A percentile compares a stretch with the other conserved stretches of the same genome.
These are phyloP conservation scores for Acrobasis suavella DNA, from an alignment of 2,888 invertebrate genomes.

Conservation along the genomic window DNA sequence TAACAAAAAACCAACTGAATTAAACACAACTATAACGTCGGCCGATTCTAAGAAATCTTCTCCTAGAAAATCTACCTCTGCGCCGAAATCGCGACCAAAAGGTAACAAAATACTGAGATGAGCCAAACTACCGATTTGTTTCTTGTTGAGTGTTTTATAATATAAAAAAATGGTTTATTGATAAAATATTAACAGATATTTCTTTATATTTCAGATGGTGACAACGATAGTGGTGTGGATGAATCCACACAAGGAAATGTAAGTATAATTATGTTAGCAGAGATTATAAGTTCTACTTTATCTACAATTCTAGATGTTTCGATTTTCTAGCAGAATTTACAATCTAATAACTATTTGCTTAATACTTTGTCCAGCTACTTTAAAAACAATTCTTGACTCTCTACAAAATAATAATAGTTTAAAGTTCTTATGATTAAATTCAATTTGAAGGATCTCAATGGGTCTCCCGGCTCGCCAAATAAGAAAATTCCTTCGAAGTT, in stretches of 20 bases:
- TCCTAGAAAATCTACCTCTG: constrained; percentile 68
- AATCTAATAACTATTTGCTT: too few relatives aligned
- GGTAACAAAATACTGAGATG: constrained; percentile 64
- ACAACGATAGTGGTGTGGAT: constrained; percentile 92
- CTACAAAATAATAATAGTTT: too few relatives aligned
- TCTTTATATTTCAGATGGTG: constrained; percentile 85
- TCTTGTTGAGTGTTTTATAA: constrained; percentile 10
- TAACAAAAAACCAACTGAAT: constrained; percentile 69
- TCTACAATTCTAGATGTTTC: not conserved
- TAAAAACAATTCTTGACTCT: too few relatives aligned
- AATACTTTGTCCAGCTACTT: too few relatives aligned
- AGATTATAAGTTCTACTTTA: not conserved
- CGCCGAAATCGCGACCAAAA: constrained; percentile 71
- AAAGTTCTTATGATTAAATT: not conserved
- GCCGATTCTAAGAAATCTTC: constrained; percentile 66
- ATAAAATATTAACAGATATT: constrained; percentile 18
- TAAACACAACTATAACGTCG: constrained; percentile 53
- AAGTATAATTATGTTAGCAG: constrained; percentile 58
- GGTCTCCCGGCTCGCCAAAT: constrained; percentile 87
- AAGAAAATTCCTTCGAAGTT: constrained; percentile 86
- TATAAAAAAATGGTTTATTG: constrained; percentile 13
- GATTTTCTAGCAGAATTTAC: not conserved
- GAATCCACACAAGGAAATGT: constrained; percentile 91
- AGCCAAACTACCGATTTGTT: constrained; percentile 46
- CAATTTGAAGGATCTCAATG: constrained; percentile 83